phyloP scores from a whole-genome alignment of 2,797 vertebrate species.

The Oreortyx pictus region DNA sequence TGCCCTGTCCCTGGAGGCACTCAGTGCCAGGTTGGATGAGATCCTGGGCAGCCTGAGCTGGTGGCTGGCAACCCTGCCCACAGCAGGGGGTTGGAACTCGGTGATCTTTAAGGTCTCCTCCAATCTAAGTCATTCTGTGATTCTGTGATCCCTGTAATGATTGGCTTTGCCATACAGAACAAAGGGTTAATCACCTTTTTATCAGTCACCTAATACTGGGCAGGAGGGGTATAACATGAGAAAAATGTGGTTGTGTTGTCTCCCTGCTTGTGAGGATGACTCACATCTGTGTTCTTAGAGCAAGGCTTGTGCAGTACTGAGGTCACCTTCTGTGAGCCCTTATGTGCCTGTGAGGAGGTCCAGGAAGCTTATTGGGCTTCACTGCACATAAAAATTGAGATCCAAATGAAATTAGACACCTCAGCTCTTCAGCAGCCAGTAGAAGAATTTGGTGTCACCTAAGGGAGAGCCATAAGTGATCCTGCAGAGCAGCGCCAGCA shows the following conservation, averaged over 20 bases:
- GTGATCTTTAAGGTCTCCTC: too few relatives aligned
- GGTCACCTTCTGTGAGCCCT: neutral
- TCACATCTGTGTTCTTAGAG: neutral
- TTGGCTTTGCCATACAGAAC: fast-evolving
- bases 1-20: too few relatives aligned
- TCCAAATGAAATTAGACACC: neutral
- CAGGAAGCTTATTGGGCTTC: neutral
- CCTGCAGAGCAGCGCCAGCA: neutral
- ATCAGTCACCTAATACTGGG: neutral
- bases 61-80: too few relatives aligned
- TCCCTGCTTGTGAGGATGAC: neutral
- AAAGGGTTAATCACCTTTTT: neutral
- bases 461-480: fast-evolving
- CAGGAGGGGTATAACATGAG: neutral
- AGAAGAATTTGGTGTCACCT: neutral
- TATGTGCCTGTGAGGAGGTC: neutral
- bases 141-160: fast-evolving
- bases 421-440: neutral
- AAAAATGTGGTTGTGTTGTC: neutral
- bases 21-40: too few relatives aligned
- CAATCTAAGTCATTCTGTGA: too few relatives aligned
- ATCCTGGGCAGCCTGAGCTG: too few relatives aligned
- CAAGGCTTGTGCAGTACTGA: neutral
- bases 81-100: too few relatives aligned
- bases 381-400: neutral